Percentiles rank a stretch among this genome's conserved stretches.
Conservation (phyloP, 2,113 vertebrate species). For the Cepphus grylle region DNA sequence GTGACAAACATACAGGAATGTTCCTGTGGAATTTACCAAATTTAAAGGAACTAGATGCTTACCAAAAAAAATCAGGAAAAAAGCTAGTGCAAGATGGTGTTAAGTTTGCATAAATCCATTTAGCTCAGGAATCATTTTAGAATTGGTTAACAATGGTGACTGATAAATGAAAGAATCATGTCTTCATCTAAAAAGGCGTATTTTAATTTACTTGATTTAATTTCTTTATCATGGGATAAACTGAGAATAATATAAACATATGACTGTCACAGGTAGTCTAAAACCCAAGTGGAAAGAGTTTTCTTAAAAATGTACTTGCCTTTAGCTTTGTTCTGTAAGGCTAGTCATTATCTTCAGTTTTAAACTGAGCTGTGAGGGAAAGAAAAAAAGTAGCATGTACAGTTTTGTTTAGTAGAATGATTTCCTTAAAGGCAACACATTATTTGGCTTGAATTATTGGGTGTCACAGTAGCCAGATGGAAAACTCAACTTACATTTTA, state of each 20-base stretch:
- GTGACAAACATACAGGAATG: conserved; percentile 11
- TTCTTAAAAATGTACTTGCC: background rate
- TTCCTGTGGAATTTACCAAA: background rate
- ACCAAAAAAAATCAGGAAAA: background rate
- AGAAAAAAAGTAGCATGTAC: background rate
- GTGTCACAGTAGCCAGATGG: conserved; percentile 67
- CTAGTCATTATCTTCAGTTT: background rate
- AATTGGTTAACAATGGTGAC: background rate
- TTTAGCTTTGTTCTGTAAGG: background rate
- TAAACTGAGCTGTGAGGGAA: background rate
- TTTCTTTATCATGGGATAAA: background rate
- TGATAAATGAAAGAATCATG: background rate
- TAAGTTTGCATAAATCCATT: background rate
- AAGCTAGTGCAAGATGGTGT: background rate
- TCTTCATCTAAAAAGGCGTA: background rate
- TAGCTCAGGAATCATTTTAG: background rate
- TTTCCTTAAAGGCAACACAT: conserved; percentile 43
- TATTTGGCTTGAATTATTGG: conserved; percentile 65
- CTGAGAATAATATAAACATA: background rate
- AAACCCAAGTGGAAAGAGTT: background rate
- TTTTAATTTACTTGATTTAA: background rate
- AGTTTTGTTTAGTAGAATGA: conserved; percentile 20
- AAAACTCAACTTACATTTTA: conserved; percentile 71
- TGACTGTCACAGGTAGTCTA: background rate
- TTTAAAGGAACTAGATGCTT: background rate